Conservation (phyloP, 2,113 vertebrate genomes). For the Phalacrocorax pelagicus region DNA sequence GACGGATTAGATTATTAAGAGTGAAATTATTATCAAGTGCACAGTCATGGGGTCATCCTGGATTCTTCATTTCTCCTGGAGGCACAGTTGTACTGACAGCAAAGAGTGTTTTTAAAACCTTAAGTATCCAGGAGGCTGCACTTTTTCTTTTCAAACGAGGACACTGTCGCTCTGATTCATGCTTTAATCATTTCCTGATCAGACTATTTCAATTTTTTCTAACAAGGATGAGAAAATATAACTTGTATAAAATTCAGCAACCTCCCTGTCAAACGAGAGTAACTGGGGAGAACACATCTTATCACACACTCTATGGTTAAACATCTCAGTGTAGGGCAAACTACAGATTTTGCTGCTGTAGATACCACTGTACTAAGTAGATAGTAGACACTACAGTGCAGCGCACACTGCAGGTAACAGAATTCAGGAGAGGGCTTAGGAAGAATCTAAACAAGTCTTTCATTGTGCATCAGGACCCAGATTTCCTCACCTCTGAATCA, state of each 20-base stretch:
- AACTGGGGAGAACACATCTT: neutral
- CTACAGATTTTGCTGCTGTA: neutral
- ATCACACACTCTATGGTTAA: neutral
- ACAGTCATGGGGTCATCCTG: conserved; percentile 20
- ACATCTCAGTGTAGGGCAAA: neutral
- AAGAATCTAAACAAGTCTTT: neutral
- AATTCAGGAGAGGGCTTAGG: neutral
- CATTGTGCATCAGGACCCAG: neutral
- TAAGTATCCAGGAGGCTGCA: conserved; percentile 1
- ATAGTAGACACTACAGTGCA: neutral
- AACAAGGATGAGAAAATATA: neutral
- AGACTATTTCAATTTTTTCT: neutral
- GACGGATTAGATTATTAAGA: conserved; percentile 39
- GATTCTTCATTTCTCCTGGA: conserved; percentile 26
- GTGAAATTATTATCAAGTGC: conserved; percentile 48
- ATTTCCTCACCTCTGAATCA: neutral
- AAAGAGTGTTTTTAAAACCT: neutral
- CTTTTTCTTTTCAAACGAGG: conserved; percentile 17
- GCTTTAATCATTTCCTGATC: neutral
- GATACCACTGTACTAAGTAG: neutral
- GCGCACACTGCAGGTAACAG: neutral
- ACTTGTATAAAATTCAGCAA: neutral
- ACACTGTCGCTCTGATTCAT: neutral
- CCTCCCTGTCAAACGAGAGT: neutral
- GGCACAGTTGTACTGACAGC: conserved; percentile 1